Base-by-base conservation (phyloP, 2,113 vertebrate genomes). In the Aepyceros melampus region DNA sequence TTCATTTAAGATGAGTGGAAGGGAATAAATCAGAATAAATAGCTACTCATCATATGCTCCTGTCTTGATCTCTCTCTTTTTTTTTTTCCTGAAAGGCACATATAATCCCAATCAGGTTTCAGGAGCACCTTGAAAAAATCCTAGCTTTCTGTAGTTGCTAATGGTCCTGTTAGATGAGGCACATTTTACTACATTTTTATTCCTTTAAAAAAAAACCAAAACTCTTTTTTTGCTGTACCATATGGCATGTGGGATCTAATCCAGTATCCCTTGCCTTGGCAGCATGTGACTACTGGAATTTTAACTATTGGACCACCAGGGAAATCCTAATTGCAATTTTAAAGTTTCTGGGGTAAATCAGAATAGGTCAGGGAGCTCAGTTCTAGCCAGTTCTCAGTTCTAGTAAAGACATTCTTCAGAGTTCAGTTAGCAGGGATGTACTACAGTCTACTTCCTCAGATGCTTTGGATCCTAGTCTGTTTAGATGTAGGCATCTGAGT, bases 1-100 rank as follows among this genome's bases (percentile, higher is more conserved):
- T 1, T 25, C 71, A 71, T 14, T 92, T 87, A 88, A 79, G 55
- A 87, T 45, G 55, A 92, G 9, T 58, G 15, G 58, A 74, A 89
- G 15, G 58, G 78, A 78, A 58, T 31, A 53, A 78, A 43, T 33
- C 29, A 74, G 71, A 53, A 78, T 21, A 67, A 62, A 64, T 31
- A 36, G 45, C 15, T 2, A 8, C 56, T 78, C 7, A 36, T 17
- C 1, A 1, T 11, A 10, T 43, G 31, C 2, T 23, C 4, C 3
- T 25, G 19, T 56, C 36, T 82, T 82, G 21, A 56, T 27, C 7
- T 71, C 64, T 5, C 3, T 56, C 55, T 56, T 0, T 25, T 7
- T 56, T 56, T 58, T 58, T 94, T 82, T 89, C 11, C 17, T 76
- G 74, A 95, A 76, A 95, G 21, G 19, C 27, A 71, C 45, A 33